Evolutionary conservation across 2,797 vertebrate genomes (phyloP), one percentile per base, ranked within the genome.

Genomic region (Adrianichthys oophorus): DNA sequence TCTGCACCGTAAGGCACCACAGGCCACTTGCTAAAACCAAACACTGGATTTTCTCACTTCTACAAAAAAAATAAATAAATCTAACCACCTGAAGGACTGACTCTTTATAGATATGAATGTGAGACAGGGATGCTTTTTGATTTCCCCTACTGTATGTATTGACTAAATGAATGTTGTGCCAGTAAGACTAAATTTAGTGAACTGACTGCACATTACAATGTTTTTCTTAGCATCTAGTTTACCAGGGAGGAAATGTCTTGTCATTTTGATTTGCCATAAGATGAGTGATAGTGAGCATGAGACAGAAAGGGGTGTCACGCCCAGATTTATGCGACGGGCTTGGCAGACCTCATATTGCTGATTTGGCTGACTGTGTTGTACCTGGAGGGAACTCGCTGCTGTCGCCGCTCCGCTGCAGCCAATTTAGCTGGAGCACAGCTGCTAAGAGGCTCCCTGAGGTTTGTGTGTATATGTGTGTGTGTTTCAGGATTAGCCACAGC

Each of bases 361-460:
- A 79, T 85, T 73, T 83, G 78, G 82, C 83, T 80, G 82, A 74
- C 75, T 79, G 67, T 70, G 65, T 78, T 68, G 43, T 79, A 90
- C 88, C 87, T 89, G 80, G 76, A 84, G 86, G 86, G 82, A 79
- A 67, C 58, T 62, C 24, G 15, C 56, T 68, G 76, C 74, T 57
- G 80, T 73, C 41, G 61, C 72, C 50, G 48, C 78, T 65, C 63
- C 70, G 61, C 79, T 86, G 76, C 59, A 83, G 82, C 79, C 82
- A 89, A 82, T 84, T 82, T 88, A 90, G 84, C 84, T 76, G 75
- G 76, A 85, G 87, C 85, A 82, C 86, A 89, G 85, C 84, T 90
- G 85, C 83, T 87, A 59, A 85, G 85, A 87, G 81, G 74, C 82
- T 88, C 89, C 88, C 89, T 4, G 66, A 87, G 85, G 83, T 80